Base-by-base conservation (phyloP, 2,797 vertebrate genomes). In the Tachyglossus aculeatus region DNA sequence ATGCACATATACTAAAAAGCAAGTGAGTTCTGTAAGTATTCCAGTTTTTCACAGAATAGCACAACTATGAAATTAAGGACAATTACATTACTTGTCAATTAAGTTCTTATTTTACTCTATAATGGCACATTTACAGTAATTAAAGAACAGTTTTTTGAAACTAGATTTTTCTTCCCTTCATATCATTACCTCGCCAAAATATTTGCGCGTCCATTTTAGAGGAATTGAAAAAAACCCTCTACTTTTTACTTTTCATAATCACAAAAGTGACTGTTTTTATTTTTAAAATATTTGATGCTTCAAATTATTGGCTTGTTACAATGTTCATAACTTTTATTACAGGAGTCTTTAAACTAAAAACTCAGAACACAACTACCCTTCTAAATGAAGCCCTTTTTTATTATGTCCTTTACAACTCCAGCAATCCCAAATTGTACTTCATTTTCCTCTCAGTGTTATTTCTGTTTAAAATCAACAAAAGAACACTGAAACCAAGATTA, bases 51-150 rank as follows among this genome's bases (percentile, higher is more conserved):
- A 56, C 25, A 45, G 19, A 55, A 16, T 32, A 36, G 18, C 9
- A 21, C 19, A 52, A 64, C 15, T 45, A 12, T 50, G 14, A 0
- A 67, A 53, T 19, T 2, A 11, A 27, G 37, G 74, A 58, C 9
- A 48, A 69, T 39, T 63, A 29, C 19, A 25, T n/a, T 66, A 63
- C 56, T 9, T 57, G 13, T 3, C 58, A 64, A 64, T 22, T 47
- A 16, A 67, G 45, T n/a, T 78, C 66, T 72, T 56, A 57, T 47
- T 41, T 77, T 45, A 74, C 84, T n/a, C n/a, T n/a, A n/a, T n/a
- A n/a, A n/a, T n/a, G n/a, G n/a, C 83, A 66, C 2, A 0, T 40
- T 31, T 64, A 52, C 22, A 10, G 80, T 81, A 38, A 79, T 22
- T 60, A 45, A 48, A 38, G 54, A 48, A 63, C 39, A 60, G 39